These are phyloP conservation scores for Nanorana parkeri DNA, from an alignment of 2,113 vertebrate species.

Conservation along the genomic window DNA sequence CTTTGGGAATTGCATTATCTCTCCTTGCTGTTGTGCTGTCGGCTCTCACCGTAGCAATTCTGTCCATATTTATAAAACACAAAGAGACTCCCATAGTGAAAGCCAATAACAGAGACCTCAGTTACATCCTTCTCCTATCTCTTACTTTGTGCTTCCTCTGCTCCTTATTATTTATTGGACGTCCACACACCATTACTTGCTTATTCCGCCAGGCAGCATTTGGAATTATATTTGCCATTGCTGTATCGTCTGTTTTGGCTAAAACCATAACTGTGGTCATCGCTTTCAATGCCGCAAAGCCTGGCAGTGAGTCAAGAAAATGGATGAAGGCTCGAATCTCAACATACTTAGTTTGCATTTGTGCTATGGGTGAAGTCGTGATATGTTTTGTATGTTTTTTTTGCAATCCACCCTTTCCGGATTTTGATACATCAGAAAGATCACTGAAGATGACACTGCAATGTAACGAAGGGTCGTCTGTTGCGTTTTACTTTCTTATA, in stretches of 20 bases:
- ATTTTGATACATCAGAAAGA: background rate
- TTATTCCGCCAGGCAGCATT: conserved; percentile 69
- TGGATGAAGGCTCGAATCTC: background rate
- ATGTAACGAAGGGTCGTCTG: conserved; percentile 36
- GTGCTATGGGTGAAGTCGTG: conserved; percentile 17
- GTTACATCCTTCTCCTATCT: conserved; percentile 77
- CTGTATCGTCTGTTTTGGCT: conserved; percentile 70
- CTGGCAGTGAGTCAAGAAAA: conserved; percentile 58
- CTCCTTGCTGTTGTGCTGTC: conserved; percentile 70
- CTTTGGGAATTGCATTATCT: conserved; percentile 72
- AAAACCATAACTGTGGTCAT: conserved; percentile 77
- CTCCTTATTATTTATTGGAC: conserved; percentile 51
- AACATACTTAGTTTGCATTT: conserved; percentile 15
- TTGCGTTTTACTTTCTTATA: conserved; percentile 25
- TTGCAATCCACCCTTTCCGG: conserved; percentile 21
- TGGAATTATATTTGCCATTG: conserved; percentile 70
- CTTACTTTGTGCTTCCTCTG: conserved; percentile 78
- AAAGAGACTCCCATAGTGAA: conserved; percentile 72
- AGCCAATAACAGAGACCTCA: conserved; percentile 62
- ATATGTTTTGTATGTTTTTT: conserved; percentile 41
- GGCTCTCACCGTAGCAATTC: conserved; percentile 65
- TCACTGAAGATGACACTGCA: conserved; percentile 7
- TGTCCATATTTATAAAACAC: conserved; percentile 69
- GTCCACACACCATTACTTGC: conserved; percentile 25
- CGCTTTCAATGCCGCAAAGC: conserved; percentile 72